Base-by-base conservation (phyloP, 92 coral and sea anemone species). In the Bergia puertoricense region DNA sequence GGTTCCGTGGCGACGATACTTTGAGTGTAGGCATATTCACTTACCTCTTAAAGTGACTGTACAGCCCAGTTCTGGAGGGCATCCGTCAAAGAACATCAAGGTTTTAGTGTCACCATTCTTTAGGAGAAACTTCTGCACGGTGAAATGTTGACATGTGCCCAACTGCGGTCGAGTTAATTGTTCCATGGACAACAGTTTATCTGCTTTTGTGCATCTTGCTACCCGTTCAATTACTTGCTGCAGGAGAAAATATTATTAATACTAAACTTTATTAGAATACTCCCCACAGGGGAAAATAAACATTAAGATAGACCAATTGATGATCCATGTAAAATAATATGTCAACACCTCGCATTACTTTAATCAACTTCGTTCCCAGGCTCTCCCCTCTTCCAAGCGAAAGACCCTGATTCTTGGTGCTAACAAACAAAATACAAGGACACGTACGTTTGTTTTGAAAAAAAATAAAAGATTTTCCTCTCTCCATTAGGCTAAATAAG, bases 171-270 rank as follows among this genome's bases (percentile, higher is more conserved):
- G 98, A 73, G 98, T 97, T 15, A 94, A 89, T 56, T 95, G 97
- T 46, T 97, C 98, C 98, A 97, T 92, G 71, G 99, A 97, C 45
- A 82, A 86, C 44, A 97, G 84, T 39, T 93, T 90, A 74, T 94
- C 98, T n/a, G 97, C 98, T 73, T 96, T 90, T 11, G 98, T 96
- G 77, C 96, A 97, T 73, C 98, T 92, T 36, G 99, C 96, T 42
- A 97, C 96, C 13, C 98, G 93, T 88, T 89, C 93, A 89, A 97
- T 93, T 56, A 97, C 95, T 83, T 89, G 89, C 99, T 97, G 81
- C 11, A 71, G 23, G 51, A 78, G 36, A 44, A 50, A 81, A 80
- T 1, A 76, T 8, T 37, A 1, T 30, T 30, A 30, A 30, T 30
- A 30, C 30, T 30, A 30, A 30, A 30, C 30, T 30, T 30, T 30